These are phyloP conservation scores for Eueremaeus valkanovi DNA, from an alignment of 2,888 invertebrate species.

Conservation along the genomic window DNA sequence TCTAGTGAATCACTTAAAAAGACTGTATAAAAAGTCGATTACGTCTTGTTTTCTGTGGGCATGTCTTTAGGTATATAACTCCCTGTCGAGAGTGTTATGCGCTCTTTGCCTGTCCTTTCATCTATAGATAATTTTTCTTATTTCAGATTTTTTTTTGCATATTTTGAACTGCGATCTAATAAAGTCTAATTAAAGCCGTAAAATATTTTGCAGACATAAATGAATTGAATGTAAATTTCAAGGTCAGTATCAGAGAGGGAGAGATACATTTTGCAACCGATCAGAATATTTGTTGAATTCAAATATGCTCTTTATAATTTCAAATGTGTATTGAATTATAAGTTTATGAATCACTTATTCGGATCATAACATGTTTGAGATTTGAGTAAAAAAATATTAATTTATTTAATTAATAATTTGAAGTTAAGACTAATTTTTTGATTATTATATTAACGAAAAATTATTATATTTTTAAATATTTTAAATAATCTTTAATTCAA, in stretches of 20 bases:
- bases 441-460: too few species aligned
- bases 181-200: not conserved
- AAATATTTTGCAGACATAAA: slow-evolving; percentile 1
- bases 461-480: too few species aligned
- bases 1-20: not conserved
- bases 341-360: too few species aligned
- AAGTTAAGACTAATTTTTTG: too few species aligned
- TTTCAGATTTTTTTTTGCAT: not conserved
- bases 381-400: too few species aligned
- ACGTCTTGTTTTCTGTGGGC: not conserved
- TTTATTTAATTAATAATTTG: too few species aligned
- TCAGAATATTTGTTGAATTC: not conserved
- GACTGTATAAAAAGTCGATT: not conserved
- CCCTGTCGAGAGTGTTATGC: not conserved
- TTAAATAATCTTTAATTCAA: too few species aligned
- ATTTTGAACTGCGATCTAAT: not conserved
- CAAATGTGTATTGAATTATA: too few species aligned
- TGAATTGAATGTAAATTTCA: slow-evolving; percentile 6
- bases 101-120: not conserved
- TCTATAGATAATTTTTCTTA: too few species aligned
- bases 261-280: not conserved
- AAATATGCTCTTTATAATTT: too few species aligned
- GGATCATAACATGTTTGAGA: too few species aligned
- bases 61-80: not conserved
- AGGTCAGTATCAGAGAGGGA: not conserved